Evolutionary conservation across 2,888 invertebrate genomes (phyloP).

Genomic region (Leptinotarsa juncta): DNA sequence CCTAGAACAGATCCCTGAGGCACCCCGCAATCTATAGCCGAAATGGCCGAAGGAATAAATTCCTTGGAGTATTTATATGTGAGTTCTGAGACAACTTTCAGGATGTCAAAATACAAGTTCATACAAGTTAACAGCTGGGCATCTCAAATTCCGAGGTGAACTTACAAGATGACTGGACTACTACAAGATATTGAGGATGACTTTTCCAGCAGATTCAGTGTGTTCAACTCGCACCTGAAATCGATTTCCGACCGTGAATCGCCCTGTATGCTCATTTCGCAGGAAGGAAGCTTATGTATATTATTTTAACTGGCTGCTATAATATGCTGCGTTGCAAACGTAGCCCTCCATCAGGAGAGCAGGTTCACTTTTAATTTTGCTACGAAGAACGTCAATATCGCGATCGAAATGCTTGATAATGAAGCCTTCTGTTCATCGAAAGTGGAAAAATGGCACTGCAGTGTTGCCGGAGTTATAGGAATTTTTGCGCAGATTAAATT

Average conservation of each 20-base stretch:
- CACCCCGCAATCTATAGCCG: no score
- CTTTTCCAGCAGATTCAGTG: no score
- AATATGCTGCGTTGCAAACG: constrained; percentile 28
- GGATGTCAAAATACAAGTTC: no score
- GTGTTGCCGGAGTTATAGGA: background rate
- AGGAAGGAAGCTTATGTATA: constrained; percentile 59
- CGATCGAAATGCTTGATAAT: constrained; percentile 18
- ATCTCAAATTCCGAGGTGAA: no score
- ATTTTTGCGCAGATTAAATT: background rate
- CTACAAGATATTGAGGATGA: no score
- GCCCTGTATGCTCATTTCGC: constrained; percentile 29
- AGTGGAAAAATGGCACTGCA: background rate
- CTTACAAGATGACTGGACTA: no score
- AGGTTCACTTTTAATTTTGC: constrained; percentile 57
- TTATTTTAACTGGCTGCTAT: constrained; percentile 54
- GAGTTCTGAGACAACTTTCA: no score
- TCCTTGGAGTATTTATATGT: no score
- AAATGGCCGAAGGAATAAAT: no score
- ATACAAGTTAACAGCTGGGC: no score
- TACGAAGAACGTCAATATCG: constrained; percentile 32
- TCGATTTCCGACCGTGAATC: background rate
- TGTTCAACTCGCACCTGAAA: no score
- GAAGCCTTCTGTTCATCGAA: constrained; percentile 19
- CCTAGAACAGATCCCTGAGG: no score
- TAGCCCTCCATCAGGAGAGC: constrained; percentile 55